Evolutionary conservation across 2,113 vertebrate genomes (phyloP).

Genomic region (Globicephala melas): DNA sequence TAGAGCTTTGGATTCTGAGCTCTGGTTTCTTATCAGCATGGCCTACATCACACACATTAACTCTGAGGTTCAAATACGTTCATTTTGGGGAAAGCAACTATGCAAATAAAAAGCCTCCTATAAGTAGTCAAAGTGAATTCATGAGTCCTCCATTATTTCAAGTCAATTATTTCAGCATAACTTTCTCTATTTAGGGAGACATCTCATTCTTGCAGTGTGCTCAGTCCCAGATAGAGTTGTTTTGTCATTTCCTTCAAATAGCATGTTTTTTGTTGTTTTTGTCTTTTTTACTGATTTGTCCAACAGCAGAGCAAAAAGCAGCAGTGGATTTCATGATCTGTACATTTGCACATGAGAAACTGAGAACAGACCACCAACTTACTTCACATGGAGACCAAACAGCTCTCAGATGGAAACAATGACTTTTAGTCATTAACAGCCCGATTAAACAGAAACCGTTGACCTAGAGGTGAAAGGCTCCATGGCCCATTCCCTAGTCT

Average conservation of each 20-base stretch:
- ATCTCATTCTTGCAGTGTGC: not conserved
- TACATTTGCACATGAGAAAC: constrained; percentile 32
- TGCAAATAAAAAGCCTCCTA: not conserved
- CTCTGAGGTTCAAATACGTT: not conserved
- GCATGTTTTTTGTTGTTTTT: not conserved
- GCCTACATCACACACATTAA: not conserved
- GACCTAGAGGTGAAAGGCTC: constrained; percentile 59
- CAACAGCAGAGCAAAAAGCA: not conserved
- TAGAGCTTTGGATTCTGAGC: not conserved
- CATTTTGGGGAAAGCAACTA: not conserved
- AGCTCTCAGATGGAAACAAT: constrained; percentile 74
- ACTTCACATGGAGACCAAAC: constrained; percentile 59
- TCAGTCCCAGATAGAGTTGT: not conserved
- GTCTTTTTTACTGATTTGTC: not conserved
- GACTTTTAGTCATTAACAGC: constrained; percentile 67
- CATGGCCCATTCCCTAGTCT: not conserved
- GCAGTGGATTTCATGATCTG: not conserved
- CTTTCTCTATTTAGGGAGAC: not conserved
- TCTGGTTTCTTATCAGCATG: not conserved
- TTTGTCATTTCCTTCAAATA: not conserved
- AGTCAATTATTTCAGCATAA: not conserved
- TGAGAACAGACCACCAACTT: constrained; percentile 70
- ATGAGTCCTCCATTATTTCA: not conserved
- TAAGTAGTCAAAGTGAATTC: not conserved
- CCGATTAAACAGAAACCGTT: constrained; percentile 66